Percentiles rank a stretch among this genome's conserved stretches.
Evolutionary conservation across 2,888 invertebrate genomes (phyloP).

Genomic region (Apamea epomidion): DNA sequence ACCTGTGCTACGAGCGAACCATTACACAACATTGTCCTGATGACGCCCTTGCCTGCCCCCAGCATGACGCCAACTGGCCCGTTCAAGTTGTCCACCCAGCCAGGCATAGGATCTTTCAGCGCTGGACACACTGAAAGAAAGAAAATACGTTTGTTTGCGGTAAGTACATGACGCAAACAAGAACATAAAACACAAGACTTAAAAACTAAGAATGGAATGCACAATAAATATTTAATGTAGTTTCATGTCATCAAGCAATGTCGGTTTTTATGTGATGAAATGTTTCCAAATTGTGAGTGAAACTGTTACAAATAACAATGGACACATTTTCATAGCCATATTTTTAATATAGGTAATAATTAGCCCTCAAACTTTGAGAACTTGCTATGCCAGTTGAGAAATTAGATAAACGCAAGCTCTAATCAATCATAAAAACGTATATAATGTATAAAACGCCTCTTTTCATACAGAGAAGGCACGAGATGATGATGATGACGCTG

Average conservation of each 20-base stretch:
- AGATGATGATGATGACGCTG: neutral
- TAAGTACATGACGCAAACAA: no score
- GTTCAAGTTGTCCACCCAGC: conserved; percentile 98
- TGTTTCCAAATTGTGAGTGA: neutral
- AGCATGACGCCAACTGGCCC: conserved; percentile 96
- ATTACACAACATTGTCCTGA: conserved; percentile 95
- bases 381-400: neutral
- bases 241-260: neutral
- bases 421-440: neutral
- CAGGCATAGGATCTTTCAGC: conserved; percentile 92
- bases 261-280: neutral
- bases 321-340: neutral
- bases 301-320: neutral
- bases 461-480: neutral
- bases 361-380: neutral
- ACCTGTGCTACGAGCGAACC: conserved; percentile 92
- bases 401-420: neutral
- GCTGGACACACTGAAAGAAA: conserved; percentile 83
- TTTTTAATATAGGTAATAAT: neutral
- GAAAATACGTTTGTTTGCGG: no score
- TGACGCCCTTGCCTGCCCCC: conserved; percentile 96
- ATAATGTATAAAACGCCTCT: neutral
- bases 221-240: neutral
- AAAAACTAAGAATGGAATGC: conserved; percentile 63
- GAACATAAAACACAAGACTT: no score